Base-by-base conservation (phyloP, 1,140 invertebrate genomes). In the Hirudo medicinalis region DNA sequence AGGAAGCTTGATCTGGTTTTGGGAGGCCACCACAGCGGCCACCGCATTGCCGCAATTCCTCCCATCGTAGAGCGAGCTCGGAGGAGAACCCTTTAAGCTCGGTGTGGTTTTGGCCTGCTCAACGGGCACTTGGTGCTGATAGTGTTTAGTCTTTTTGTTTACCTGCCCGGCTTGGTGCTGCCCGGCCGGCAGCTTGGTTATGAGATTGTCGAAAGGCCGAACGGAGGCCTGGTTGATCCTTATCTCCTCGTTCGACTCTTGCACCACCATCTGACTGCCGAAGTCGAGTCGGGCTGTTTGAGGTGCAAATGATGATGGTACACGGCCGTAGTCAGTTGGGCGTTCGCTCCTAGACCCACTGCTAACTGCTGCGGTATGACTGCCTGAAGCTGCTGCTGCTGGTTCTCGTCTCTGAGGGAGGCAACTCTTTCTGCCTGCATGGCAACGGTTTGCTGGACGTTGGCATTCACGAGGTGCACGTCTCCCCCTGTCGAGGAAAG, bases 1-100 rank as follows among this genome's bases (percentile, higher is more conserved):
- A 20, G 71, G 71, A 40, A 72, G 63, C 71, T 54, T 67, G 43
- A 72, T 57, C 32, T 72, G 71, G 43, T 72, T 72, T 36, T 72
- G 71, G 20, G 32, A 27, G 54, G 69, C 36, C 8, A 53, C 22
- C 4, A 53, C n/a, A 0, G 69, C 49, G 17, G 60, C 25, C 25
- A 36, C 25, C 11, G 43, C 43, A 9, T 49, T 49, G 2, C 67
- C 67, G 43, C 40, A 25, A 43, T 43, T 68, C n/a, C 67, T 29
- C 8, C 57, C 57, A 3, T 36, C 49, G 53, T 49, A 70, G 27
- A 70, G 40, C 17, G 36, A 36, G 20, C 20, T 29, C 8, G 32
- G n/a, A 20, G 49, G 36, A 27, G 36, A 49, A 25, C 53, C 69
- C 25, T 36, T 53, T 6, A 54, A 13, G 19, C 36, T 20, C n/a